Evolutionary conservation across 2,888 invertebrate species (phyloP), one percentile per base, ranked within the genome.

Genomic region (Lordiphosa andalusiaca): DNA sequence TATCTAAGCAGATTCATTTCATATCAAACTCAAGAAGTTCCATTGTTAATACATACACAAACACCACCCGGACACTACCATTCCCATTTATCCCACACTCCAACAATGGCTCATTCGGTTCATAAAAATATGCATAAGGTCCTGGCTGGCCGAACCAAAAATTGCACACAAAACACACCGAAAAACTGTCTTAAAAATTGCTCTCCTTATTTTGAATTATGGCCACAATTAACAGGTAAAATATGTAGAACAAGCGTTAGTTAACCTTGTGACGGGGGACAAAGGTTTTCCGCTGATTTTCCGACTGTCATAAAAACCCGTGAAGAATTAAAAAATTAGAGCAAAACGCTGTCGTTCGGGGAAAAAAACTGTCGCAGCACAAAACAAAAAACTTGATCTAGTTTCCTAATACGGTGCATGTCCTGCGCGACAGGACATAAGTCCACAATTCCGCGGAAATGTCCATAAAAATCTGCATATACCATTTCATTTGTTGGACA

Each of bases 341-440:
- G 83, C 83, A 84, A 19, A 49, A 48, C 47, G 38, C 53, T 49
- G 70, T 3, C 36, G 48, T 85, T 81, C 86, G 82, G 50, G 69
- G 82, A 85, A 85, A 84, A 81, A 82, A 84, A 85, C 56, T 72
- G 67, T 68, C 65, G 59, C 73, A 83, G 67, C 30, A 44, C 44
- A 44, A 59, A 83, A 87, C 85, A 86, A 87, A 88, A 87, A 87
- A 87, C 74, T 75, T 87, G 86, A 85, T 88, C 86, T 86, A 88
- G 65, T 71, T 87, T 84, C 77, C 70, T 85, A 76, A 86, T 84
- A 75, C 70, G n/a, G 39, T 42, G 30, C 30, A 30, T 7, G 30
- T 19, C 68, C 52, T 40, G 53, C 85, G 42, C 87, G 57, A 62
- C 87, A 80, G 69, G 87, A 77, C 12, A 72, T 51, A 56, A 66